A percentile compares a stretch with the other conserved stretches of the same genome.
These are phyloP conservation scores for Drosophila santomea DNA, from an alignment of 1,140 invertebrate species.

Conservation along the genomic window DNA sequence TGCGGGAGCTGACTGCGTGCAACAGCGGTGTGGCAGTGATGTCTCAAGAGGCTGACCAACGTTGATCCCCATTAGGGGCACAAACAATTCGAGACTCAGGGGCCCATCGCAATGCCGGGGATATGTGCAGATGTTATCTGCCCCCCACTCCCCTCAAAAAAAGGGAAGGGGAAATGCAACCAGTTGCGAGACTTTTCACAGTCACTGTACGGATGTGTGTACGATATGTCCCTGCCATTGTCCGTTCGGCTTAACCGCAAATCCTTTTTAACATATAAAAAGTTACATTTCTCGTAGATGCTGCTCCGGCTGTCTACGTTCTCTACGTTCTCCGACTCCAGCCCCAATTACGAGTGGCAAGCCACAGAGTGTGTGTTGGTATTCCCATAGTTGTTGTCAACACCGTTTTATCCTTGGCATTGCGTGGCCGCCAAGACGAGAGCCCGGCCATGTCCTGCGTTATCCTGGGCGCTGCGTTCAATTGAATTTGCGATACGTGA, in stretches of 20 bases:
- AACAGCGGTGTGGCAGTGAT: constrained; percentile 27
- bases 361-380: constrained; percentile 14
- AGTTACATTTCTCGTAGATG: constrained; percentile 70
- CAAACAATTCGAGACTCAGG: constrained; percentile 67
- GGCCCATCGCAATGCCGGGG: constrained; percentile 48
- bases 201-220: constrained; percentile 16
- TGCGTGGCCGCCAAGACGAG: constrained; percentile 53
- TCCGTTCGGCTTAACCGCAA: constrained; percentile 80
- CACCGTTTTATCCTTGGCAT: constrained; percentile 77
- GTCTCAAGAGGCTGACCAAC: constrained; percentile 78
- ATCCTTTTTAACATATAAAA: constrained; percentile 84
- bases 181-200: constrained; percentile 59
- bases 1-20: constrained; percentile 49
- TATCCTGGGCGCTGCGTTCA: constrained; percentile 74
- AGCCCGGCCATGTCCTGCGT: constrained; percentile 56
- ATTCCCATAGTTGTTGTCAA: constrained; percentile 83
- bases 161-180: constrained; percentile 47
- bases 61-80: constrained; percentile 81
- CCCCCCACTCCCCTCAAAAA: constrained; percentile 7
- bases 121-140: constrained; percentile 79
- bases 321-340: not conserved
- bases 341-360: not conserved
- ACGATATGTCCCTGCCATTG: constrained; percentile 52
- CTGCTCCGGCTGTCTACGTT: constrained; percentile 22
- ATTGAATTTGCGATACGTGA: constrained; percentile 84